A percentile compares a stretch with the other conserved stretches of the same genome.
phyloP scores from a whole-genome alignment of 2,113 vertebrate species.

The Percina caprodes region DNA sequence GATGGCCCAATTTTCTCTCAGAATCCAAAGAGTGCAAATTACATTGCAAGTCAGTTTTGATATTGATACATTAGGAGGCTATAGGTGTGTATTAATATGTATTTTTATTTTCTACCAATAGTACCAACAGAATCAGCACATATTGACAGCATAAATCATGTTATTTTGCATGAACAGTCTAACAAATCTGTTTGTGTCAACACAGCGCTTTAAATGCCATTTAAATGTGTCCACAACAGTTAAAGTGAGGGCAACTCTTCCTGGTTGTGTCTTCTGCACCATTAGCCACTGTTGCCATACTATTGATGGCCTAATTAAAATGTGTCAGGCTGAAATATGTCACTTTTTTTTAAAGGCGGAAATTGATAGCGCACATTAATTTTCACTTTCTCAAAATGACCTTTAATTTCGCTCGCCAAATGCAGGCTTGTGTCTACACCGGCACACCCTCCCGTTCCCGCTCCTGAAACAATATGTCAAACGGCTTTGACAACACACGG shows the following conservation, averaged over 20 bases:
- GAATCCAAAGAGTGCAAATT: constrained; percentile 24
- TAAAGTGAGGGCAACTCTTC: constrained; percentile 65
- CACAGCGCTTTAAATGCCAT: constrained; percentile 27
- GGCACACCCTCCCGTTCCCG: constrained; percentile 51
- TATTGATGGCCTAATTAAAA: constrained; percentile 86
- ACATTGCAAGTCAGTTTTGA: constrained; percentile 17
- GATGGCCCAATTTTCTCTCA: constrained; percentile 15
- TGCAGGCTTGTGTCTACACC: constrained; percentile 54
- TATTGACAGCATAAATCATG: constrained; percentile 8
- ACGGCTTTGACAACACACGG: constrained; percentile 51
- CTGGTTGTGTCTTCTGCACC: constrained; percentile 72
- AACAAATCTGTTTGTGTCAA: constrained; percentile 15
- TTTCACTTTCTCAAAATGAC: constrained; percentile 79
- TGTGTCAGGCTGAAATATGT: constrained; percentile 80
- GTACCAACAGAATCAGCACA: constrained; percentile 10
- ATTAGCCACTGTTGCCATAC: constrained; percentile 76
- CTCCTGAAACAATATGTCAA: constrained; percentile 71
- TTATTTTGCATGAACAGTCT: constrained; percentile 20
- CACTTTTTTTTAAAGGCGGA: constrained; percentile 73
- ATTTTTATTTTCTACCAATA: background rate
- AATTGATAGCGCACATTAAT: constrained; percentile 84
- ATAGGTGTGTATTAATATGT: background rate
- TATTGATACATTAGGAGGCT: constrained; percentile 18
- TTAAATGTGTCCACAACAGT: constrained; percentile 58
- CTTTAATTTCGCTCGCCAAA: constrained; percentile 76